Percentiles rank a stretch among this genome's conserved stretches.
Conservation (phyloP, 2,797 vertebrate genomes). For the Podarcis lilfordi region DNA sequence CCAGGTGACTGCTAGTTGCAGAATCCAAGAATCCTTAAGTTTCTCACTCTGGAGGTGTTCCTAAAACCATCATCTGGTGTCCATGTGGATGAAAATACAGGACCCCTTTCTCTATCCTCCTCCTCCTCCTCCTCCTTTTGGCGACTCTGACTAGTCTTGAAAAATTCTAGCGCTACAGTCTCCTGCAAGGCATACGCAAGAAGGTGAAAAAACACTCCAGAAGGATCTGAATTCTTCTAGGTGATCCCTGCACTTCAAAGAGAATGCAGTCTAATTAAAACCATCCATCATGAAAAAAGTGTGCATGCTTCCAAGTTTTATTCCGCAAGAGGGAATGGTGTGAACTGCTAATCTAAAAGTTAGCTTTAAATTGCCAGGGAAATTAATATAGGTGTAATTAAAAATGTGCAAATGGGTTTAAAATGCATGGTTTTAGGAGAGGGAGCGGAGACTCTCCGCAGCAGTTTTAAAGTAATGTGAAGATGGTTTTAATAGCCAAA, state of each 20-base stretch:
- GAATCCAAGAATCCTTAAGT: conserved; percentile 52
- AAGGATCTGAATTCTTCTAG: conserved; percentile 46
- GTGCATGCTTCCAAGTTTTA: conserved; percentile 39
- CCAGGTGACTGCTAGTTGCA: conserved; percentile 35
- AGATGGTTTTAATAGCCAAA: neutral
- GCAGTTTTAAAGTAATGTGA: neutral
- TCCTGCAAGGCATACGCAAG: conserved; percentile 18
- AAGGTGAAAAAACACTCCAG: conserved; percentile 29
- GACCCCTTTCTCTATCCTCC: neutral
- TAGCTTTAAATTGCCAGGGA: conserved; percentile 46
- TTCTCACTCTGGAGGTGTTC: conserved; percentile 39
- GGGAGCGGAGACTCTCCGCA: neutral
- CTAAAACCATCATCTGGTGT: neutral
- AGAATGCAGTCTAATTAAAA: conserved; percentile 61
- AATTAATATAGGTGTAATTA: conserved; percentile 63
- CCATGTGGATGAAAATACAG: neutral
- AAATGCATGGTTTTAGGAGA: conserved; percentile 25
- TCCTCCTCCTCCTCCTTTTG: neutral
- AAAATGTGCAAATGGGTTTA: conserved; percentile 40
- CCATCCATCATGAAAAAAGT: conserved; percentile 58
- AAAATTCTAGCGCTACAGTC: accelerated
- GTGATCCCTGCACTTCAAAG: conserved; percentile 41
- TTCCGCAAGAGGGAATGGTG: conserved; percentile 44
- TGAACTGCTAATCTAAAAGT: conserved; percentile 36
- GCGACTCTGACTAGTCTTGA: neutral